Evolutionary conservation across 2,797 vertebrate genomes (phyloP).

Genomic region (Bradypodion pumilum): DNA sequence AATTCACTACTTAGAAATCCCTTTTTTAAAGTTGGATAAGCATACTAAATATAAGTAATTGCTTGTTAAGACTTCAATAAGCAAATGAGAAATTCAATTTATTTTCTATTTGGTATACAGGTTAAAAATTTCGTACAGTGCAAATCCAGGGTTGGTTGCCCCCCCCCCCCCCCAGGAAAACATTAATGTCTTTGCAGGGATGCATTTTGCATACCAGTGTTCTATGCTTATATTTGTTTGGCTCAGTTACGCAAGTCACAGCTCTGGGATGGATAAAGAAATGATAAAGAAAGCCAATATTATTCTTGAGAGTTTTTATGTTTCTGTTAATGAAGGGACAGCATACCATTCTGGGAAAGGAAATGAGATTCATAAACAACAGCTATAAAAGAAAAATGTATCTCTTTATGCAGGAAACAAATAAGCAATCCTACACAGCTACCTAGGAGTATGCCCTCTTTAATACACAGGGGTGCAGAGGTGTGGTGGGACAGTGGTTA

Average conservation of each 20-base stretch:
- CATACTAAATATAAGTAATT: not conserved
- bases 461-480: no score
- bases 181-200: not conserved
- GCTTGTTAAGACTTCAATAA: not conserved
- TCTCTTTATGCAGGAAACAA: not conserved
- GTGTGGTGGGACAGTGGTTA: no score
- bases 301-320: not conserved
- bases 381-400: not conserved
- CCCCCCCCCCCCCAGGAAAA: not conserved
- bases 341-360: not conserved
- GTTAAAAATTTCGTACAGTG: not conserved
- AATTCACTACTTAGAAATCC: not conserved
- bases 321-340: not conserved
- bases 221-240: constrained; percentile 5
- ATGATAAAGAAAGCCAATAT: not conserved
- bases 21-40: not conserved
- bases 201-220: constrained; percentile 1
- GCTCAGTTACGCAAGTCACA: not conserved
- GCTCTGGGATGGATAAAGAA: not conserved
- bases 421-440: not conserved
- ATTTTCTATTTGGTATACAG: constrained; percentile 13
- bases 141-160: not conserved
- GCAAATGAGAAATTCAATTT: constrained; percentile 11
- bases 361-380: not conserved
- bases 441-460: no score